phyloP scores from a whole-genome alignment of 2,888 invertebrate species.

The Pelosia muscerda region DNA sequence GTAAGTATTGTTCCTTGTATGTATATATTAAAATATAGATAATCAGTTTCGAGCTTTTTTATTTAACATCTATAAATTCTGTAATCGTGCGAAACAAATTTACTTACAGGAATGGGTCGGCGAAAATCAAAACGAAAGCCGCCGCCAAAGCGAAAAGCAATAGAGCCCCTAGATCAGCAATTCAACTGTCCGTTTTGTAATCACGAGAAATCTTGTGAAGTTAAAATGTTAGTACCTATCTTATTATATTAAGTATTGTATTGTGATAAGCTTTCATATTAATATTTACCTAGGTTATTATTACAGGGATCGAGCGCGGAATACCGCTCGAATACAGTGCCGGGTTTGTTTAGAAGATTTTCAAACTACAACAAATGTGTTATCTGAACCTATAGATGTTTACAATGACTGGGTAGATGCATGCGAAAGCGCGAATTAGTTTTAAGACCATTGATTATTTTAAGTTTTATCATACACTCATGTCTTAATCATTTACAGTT shows the following conservation, averaged over 20 bases:
- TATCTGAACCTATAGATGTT: slow-evolving; percentile 99
- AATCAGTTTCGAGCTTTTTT: background rate
- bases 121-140: slow-evolving; percentile 99
- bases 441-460: slow-evolving; percentile 35
- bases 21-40: background rate
- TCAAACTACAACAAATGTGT: slow-evolving; percentile 97
- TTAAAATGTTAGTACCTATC: slow-evolving; percentile 94
- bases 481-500: background rate
- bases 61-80: background rate
- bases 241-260: background rate
- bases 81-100: slow-evolving; percentile 13
- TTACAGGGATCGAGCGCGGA: slow-evolving; percentile 97
- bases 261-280: background rate
- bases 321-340: slow-evolving; percentile 97
- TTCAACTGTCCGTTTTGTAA: slow-evolving; percentile 99
- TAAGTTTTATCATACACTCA: slow-evolving; percentile 44
- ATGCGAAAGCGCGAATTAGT: slow-evolving; percentile 95
- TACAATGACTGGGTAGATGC: slow-evolving; percentile 99
- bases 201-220: slow-evolving; percentile 99
- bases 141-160: slow-evolving; percentile 96
- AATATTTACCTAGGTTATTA: background rate
- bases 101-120: slow-evolving; percentile 92
- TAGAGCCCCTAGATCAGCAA: slow-evolving; percentile 96
- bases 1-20: background rate
- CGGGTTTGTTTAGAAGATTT: slow-evolving; percentile 98